These are phyloP conservation scores for Myotis planiceps DNA, from an alignment of 2,797 vertebrate genomes.

Conservation along the genomic window DNA sequence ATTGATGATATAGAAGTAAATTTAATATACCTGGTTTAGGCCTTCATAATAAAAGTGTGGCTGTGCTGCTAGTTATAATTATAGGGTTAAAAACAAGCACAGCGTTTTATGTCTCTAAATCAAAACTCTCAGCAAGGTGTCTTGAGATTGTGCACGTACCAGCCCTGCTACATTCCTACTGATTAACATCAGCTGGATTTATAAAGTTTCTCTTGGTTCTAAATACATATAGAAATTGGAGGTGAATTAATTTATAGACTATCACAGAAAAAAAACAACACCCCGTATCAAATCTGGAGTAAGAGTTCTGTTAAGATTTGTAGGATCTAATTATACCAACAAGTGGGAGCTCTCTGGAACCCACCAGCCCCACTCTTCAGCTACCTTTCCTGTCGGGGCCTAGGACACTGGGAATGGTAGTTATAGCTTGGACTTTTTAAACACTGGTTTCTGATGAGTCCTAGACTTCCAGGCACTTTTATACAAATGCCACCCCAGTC, in stretches of 20 bases:
- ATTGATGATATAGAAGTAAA: not conserved
- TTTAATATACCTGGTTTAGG: not conserved
- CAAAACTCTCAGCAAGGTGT: not conserved
- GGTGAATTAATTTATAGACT: not conserved
- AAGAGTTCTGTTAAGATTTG: not conserved
- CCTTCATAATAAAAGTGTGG: not conserved
- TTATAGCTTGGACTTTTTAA: not conserved
- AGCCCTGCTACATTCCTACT: not conserved
- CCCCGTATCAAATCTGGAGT: not conserved
- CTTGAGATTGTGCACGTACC: not conserved
- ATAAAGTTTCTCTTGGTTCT: not conserved
- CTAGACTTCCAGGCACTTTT: not conserved
- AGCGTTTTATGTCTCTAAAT: not conserved
- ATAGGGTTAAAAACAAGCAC: slow-evolving; percentile 10
- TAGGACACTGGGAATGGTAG: not conserved
- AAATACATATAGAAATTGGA: not conserved
- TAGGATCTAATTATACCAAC: not conserved
- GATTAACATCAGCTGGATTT: slow-evolving; percentile 15
- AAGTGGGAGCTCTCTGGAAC: not conserved
- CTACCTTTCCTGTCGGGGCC: not conserved
- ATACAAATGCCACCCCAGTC: not conserved
- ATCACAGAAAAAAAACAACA: not conserved
- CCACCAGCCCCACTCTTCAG: not conserved
- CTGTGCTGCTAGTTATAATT: not conserved
- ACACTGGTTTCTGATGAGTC: not conserved